Percentiles rank a stretch among this genome's conserved stretches.
phyloP scores from a whole-genome alignment of 1,140 invertebrate genomes.

The Drosophila sucinea region DNA sequence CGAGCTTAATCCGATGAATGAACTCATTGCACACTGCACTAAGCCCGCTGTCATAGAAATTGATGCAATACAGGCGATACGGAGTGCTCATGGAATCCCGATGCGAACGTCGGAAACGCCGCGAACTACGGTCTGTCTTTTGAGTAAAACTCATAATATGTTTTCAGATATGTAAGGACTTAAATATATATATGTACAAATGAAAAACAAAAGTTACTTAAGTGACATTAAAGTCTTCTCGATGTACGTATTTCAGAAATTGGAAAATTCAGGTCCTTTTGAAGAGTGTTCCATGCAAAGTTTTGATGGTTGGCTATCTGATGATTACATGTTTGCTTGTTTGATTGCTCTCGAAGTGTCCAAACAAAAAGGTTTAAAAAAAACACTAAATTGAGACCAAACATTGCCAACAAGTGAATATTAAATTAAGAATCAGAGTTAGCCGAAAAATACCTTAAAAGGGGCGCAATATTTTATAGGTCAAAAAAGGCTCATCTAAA shows the following conservation, averaged over 20 bases:
- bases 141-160: constrained; percentile 17
- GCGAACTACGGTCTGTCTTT: constrained; percentile 14
- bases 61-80: constrained; percentile 56
- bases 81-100: neutral
- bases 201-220: neutral
- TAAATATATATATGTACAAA: constrained; percentile 1
- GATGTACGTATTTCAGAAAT: neutral
- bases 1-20: constrained; percentile 43
- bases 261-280: too few relatives aligned
- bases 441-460: too few relatives aligned
- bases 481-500: too few relatives aligned
- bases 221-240: constrained; percentile 2
- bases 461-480: too few relatives aligned
- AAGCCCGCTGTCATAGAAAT: constrained; percentile 65
- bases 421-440: too few relatives aligned
- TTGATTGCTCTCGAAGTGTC: too few relatives aligned
- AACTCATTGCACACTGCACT: constrained; percentile 61
- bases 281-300: too few relatives aligned
- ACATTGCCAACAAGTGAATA: too few relatives aligned
- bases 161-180: neutral
- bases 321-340: too few relatives aligned
- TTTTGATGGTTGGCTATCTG: too few relatives aligned
- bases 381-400: too few relatives aligned
- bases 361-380: too few relatives aligned
- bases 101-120: neutral